Evolutionary conservation across 2,797 vertebrate genomes (phyloP).

Genomic region (Myotis vivesi): DNA sequence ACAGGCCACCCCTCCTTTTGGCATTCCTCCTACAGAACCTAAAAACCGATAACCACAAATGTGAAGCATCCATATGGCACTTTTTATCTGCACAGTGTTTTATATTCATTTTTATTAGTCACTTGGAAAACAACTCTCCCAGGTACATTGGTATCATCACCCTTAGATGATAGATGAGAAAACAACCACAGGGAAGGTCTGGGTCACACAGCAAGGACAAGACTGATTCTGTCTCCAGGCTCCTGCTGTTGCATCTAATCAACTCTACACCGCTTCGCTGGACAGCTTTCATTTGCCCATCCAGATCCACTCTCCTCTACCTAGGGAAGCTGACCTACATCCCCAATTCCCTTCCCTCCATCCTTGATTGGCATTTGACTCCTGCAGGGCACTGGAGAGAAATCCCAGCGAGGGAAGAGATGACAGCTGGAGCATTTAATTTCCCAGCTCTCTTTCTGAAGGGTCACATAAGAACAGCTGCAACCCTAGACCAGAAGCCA

Average conservation of each 20-base stretch:
- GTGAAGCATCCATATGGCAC: slow-evolving; percentile 1
- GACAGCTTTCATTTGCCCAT: neutral
- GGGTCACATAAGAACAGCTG: neutral
- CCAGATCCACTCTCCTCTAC: neutral
- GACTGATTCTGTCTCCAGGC: neutral
- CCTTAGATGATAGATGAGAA: neutral
- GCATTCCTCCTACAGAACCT: neutral
- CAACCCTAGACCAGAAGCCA: neutral
- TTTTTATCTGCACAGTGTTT: slow-evolving; percentile 35
- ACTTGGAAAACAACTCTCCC: slow-evolving; percentile 43
- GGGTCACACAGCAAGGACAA: neutral
- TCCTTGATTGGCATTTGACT: neutral
- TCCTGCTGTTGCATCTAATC: neutral
- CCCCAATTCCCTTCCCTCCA: neutral
- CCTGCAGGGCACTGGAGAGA: neutral
- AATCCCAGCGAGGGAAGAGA: neutral
- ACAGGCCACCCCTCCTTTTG: neutral
- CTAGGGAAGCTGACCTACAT: neutral
- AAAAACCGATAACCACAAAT: slow-evolving; percentile 26
- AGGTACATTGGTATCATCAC: neutral
- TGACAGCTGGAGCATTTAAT: neutral
- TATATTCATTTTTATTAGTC: slow-evolving; percentile 50
- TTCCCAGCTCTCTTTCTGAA: neutral
- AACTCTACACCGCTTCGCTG: neutral
- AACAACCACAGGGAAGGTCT: neutral